phyloP scores from a whole-genome alignment of 2,888 invertebrate genomes.

The Ametastegia equiseti region DNA sequence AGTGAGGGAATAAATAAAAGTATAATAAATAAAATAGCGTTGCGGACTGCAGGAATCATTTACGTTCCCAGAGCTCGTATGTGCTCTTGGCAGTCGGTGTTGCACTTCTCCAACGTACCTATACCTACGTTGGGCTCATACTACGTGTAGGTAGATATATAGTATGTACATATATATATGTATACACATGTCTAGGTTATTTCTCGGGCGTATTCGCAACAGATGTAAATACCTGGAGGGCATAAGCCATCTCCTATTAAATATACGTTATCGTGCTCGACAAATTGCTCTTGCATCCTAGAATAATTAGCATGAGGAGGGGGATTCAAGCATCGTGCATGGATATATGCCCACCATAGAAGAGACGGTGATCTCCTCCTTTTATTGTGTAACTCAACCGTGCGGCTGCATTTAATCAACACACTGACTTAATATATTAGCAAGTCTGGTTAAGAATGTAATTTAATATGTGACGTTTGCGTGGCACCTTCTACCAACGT shows the following conservation, averaged over 20 bases:
- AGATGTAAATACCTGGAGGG: slow-evolving; percentile 72
- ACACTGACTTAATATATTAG: slow-evolving; percentile 55
- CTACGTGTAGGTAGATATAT: not conserved
- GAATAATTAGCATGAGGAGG: slow-evolving; percentile 74
- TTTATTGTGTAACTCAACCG: slow-evolving; percentile 49
- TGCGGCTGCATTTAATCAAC: slow-evolving; percentile 60
- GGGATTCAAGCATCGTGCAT: slow-evolving; percentile 47
- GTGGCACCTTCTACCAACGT: slow-evolving; percentile 50
- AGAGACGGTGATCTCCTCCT: slow-evolving; percentile 2
- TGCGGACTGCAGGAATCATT: not conserved
- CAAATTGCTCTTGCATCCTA: slow-evolving; percentile 73
- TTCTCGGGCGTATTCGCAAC: slow-evolving; percentile 62
- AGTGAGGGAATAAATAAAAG: not conserved
- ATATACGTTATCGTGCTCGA: slow-evolving; percentile 68
- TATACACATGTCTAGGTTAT: slow-evolving; percentile 1
- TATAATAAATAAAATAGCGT: not conserved
- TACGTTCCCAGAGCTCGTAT: slow-evolving; percentile 32
- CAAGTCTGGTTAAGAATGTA: slow-evolving; percentile 68
- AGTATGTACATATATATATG: not conserved
- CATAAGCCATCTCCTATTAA: slow-evolving; percentile 66
- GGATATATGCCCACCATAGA: slow-evolving; percentile 18
- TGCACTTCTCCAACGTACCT: no score
- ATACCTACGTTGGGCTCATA: not conserved
- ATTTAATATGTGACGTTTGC: slow-evolving; percentile 71
- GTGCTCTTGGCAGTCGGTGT: not conserved